Evolutionary conservation across 2,888 invertebrate species (phyloP).

Genomic region (Tiphia femorata): DNA sequence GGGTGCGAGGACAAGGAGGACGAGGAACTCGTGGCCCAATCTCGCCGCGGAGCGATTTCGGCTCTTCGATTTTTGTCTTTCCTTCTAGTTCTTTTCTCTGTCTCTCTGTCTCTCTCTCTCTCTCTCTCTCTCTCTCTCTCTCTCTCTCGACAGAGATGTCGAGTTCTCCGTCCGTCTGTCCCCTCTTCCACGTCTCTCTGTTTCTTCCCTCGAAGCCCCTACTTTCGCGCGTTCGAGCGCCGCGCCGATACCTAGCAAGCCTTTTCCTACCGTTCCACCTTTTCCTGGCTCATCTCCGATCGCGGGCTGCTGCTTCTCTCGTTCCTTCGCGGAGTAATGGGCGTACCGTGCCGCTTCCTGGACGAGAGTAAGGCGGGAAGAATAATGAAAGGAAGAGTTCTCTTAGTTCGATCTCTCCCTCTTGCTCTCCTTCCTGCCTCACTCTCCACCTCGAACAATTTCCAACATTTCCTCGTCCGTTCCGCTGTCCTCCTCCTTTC

Average conservation of each 20-base stretch:
- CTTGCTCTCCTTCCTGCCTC: slow-evolving; percentile 14
- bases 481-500: slow-evolving; percentile 18
- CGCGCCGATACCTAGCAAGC: too few species aligned
- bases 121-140: background rate
- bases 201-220: too few species aligned
- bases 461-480: background rate
- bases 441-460: too few species aligned
- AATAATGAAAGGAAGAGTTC: background rate
- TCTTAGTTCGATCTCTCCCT: slow-evolving; percentile 4
- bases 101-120: background rate
- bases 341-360: slow-evolving; percentile 35
- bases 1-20: too few species aligned
- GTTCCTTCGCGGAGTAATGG: slow-evolving; percentile 39
- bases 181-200: too few species aligned
- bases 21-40: slow-evolving; percentile 37
- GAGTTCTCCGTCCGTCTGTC: too few species aligned
- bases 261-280: slow-evolving; percentile 3
- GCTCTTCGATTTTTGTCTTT: slow-evolving; percentile 41
- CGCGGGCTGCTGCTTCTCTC: slow-evolving; percentile 17
- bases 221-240: too few species aligned
- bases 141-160: background rate
- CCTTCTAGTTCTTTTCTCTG: background rate
- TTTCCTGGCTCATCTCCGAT: slow-evolving; percentile 37
- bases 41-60: slow-evolving; percentile 27
- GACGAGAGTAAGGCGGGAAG: background rate